Evolutionary conservation across 2,113 vertebrate species (phyloP).

Genomic region (Lepidothrix coronata): DNA sequence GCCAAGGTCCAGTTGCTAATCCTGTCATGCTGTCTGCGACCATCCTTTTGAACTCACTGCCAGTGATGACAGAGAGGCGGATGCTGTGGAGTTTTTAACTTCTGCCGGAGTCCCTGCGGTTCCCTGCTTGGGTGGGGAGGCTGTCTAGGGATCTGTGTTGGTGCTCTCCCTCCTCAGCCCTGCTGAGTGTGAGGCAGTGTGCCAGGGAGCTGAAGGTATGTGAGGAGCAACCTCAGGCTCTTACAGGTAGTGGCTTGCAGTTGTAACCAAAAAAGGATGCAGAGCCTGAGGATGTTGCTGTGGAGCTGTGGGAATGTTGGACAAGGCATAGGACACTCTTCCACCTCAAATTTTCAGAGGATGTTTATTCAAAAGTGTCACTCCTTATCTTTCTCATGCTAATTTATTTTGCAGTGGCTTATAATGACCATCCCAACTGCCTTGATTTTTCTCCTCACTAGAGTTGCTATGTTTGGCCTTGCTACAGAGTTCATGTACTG

Average conservation of each 20-base stretch:
- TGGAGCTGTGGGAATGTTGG: background rate
- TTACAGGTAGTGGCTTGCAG: background rate
- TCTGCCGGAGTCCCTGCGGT: background rate
- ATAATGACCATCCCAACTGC: background rate
- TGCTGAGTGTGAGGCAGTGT: background rate
- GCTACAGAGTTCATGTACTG: background rate
- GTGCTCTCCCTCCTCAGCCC: background rate
- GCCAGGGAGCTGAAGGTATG: accelerated
- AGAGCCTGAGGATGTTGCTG: background rate
- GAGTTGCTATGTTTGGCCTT: background rate
- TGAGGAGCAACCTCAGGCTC: background rate
- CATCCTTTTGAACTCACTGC: background rate
- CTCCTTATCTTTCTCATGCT: background rate
- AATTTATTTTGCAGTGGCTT: background rate
- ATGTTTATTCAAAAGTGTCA: background rate
- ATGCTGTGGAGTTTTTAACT: background rate
- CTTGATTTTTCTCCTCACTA: background rate
- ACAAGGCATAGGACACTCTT: background rate
- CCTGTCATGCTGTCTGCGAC: background rate
- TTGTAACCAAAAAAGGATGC: background rate
- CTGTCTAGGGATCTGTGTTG: background rate
- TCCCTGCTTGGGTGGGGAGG: background rate
- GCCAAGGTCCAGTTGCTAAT: background rate
- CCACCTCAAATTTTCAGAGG: background rate
- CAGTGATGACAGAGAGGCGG: background rate